Evolutionary conservation across 2,797 vertebrate genomes (phyloP), one percentile per base, ranked within the genome.

Genomic region (Hypotaenidia philippensis): DNA sequence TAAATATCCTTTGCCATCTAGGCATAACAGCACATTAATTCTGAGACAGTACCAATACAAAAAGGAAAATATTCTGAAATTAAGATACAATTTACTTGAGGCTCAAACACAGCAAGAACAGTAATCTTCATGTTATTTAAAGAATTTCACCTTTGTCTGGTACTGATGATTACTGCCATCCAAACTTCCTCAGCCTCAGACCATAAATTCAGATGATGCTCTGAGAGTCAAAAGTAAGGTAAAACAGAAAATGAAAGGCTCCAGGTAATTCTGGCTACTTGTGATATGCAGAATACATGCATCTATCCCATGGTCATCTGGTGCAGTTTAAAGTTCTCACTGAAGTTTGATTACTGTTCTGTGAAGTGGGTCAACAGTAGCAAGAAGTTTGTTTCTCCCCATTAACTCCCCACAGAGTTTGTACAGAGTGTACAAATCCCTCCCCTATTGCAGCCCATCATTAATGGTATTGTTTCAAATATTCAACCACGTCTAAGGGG

Each of bases 61-160:
- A 91, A 38, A 66, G 41, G 22, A 91, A 85, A 83, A 86, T 79
- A 89, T 57, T 88, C 72, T 74, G 55, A 93, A 95, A 93, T 87
- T 92, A 91, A 89, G 68, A 85, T 82, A 86, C 18, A 83, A 80
- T 89, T 96, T 93, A 87, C 77, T 96, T 90, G 63, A 89, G 85
- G 90, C 83, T 87, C 31, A 90, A 90, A 91, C 27, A 90, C 57
- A 91, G 69, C 77, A 77, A 87, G 55, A 60, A 87, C 7, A 29
- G 45, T 55, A 82, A 89, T 85, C 70, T 89, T 70, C 47, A 75
- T 0, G 0, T 72, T 81, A 90, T 40, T 66, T 68, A 14, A 83
- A 91, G 60, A 94, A 70, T 56, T 87, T 87, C 77, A 90, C 66
- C 81, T 90, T 84, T 89, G 45, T 74, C 86, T 92, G 82, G 21